Percentiles rank a stretch among this genome's conserved stretches.
Evolutionary conservation across 2,113 vertebrate genomes (phyloP).

Genomic region (Vidua chalybeata): DNA sequence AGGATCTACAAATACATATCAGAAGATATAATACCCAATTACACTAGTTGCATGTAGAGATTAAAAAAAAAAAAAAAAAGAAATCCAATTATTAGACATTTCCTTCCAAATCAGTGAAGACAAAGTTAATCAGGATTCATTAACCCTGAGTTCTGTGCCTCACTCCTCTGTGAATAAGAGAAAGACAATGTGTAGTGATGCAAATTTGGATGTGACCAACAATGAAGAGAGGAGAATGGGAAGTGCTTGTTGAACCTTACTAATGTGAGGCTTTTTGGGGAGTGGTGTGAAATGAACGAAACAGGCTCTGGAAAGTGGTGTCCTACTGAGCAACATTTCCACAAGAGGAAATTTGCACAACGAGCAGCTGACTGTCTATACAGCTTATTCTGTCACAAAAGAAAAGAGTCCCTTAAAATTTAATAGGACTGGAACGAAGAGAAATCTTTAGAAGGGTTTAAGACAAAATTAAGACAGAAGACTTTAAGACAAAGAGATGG

Average conservation of each 20-base stretch:
- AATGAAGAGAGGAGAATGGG: background rate
- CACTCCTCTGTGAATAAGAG: background rate
- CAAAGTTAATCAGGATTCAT: slow-evolving; percentile 22
- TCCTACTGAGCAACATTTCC: slow-evolving; percentile 12
- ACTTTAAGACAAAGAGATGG: background rate
- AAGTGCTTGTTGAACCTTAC: slow-evolving; percentile 35
- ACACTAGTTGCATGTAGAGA: background rate
- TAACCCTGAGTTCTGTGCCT: background rate
- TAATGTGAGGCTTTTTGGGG: background rate
- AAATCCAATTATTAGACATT: background rate
- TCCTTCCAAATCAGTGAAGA: background rate
- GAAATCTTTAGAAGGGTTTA: background rate
- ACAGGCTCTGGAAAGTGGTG: background rate
- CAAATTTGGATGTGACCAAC: background rate
- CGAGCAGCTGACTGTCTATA: background rate
- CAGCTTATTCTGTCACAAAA: slow-evolving; percentile 4
- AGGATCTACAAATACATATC: background rate
- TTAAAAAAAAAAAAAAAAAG: background rate
- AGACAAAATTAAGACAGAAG: background rate
- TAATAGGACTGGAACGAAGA: background rate
- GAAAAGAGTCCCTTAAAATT: background rate
- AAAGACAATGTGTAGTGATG: background rate
- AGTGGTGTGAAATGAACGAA: background rate
- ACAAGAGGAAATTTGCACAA: background rate
- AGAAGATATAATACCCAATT: background rate